phyloP scores from a whole-genome alignment of 1,140 invertebrate species.

The Calycopis cecrops region DNA sequence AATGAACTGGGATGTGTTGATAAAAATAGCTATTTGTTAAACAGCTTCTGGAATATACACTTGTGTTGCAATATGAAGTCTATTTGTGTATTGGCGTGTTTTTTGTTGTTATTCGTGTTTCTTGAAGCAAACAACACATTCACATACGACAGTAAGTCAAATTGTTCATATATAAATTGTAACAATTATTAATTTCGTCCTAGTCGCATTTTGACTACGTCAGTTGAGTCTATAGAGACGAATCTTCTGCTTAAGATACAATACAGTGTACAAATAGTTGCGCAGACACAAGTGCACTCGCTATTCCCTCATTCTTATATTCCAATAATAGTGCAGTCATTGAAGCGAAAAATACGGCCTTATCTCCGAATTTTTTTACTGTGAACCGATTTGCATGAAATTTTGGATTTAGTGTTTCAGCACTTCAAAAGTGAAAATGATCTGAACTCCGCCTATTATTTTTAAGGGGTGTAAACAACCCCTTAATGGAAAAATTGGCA shows the following conservation, averaged over 20 bases:
- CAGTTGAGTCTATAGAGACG: conserved; percentile 12
- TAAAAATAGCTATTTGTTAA: conserved; percentile 1
- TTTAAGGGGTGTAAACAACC: no score
- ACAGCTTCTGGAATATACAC: conserved; percentile 17
- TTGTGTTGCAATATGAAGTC: conserved; percentile 26
- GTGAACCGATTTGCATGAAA: no score
- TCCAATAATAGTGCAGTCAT: no score
- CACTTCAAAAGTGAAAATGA: no score
- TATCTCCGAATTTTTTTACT: no score
- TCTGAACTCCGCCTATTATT: no score
- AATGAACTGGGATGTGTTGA: background rate
- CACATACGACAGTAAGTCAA: conserved; percentile 33
- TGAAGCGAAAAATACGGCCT: no score
- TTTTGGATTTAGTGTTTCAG: no score
- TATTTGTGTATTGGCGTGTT: conserved; percentile 9
- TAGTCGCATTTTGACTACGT: background rate
- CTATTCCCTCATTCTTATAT: no score
- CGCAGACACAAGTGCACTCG: no score
- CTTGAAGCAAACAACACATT: conserved; percentile 22
- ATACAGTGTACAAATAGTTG: no score
- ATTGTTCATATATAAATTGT: background rate
- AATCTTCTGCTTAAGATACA: background rate
- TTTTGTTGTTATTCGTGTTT: conserved; percentile 21
- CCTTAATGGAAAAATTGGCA: no score
- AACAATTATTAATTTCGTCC: conserved; percentile 3